Conservation (phyloP, 1,140 invertebrate genomes). For the Cydia splendana region DNA sequence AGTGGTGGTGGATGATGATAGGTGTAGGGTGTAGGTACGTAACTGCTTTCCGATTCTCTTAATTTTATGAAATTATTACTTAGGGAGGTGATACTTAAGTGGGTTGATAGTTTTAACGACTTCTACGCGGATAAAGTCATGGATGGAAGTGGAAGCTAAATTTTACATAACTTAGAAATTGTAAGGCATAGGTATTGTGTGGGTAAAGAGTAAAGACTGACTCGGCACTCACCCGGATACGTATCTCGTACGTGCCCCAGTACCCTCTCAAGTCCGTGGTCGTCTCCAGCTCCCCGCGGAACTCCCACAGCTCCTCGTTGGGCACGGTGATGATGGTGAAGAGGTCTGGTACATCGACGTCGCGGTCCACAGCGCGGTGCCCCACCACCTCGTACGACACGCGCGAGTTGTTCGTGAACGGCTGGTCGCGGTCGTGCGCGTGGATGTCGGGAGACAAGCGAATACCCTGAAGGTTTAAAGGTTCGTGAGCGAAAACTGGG, state of each 20-base stretch:
- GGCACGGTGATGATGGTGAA: slow-evolving; percentile 67
- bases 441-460: slow-evolving; percentile 60
- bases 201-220: too few species aligned
- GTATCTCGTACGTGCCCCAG: slow-evolving; percentile 78
- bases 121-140: too few species aligned
- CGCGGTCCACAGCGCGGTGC: slow-evolving; percentile 48
- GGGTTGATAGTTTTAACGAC: too few species aligned
- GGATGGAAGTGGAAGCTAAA: too few species aligned
- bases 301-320: slow-evolving; percentile 39
- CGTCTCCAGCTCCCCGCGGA: slow-evolving; percentile 68
- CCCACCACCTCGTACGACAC: slow-evolving; percentile 71
- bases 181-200: too few species aligned
- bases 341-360: slow-evolving; percentile 60
- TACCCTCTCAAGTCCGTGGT: slow-evolving; percentile 69
- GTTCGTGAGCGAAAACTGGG: neutral
- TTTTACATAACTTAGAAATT: too few species aligned
- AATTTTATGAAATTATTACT: too few species aligned
- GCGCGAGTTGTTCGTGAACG: slow-evolving; percentile 75
- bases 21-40: too few species aligned
- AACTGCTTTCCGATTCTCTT: too few species aligned
- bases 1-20: too few species aligned
- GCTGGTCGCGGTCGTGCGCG: slow-evolving; percentile 76
- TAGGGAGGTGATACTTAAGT: too few species aligned
- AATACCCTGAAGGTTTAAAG: slow-evolving; percentile 49
- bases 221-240: slow-evolving; percentile 66